Conservation (phyloP, 2,113 vertebrate genomes). For the Egretta garzetta region DNA sequence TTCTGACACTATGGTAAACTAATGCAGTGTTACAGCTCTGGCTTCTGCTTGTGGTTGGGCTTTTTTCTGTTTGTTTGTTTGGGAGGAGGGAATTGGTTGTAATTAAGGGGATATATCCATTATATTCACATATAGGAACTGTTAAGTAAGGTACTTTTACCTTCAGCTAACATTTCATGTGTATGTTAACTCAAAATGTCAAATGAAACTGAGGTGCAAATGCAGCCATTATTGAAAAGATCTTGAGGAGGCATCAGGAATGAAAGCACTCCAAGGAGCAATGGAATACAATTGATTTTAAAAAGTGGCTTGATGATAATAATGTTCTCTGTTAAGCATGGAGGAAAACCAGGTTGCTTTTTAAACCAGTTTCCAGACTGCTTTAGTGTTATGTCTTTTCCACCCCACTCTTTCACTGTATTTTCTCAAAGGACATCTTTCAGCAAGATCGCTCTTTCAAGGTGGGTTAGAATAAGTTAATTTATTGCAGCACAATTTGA, state of each 20-base stretch:
- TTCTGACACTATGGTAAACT: background rate
- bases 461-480: background rate
- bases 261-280: background rate
- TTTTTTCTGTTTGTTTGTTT: background rate
- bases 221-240: background rate
- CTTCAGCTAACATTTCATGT: background rate
- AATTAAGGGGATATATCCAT: background rate
- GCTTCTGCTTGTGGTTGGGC: background rate
- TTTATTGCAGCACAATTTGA: background rate
- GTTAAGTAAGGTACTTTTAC: background rate
- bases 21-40: background rate
- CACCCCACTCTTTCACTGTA: background rate
- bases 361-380: background rate
- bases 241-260: background rate
- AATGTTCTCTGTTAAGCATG: background rate
- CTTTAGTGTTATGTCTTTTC: constrained; percentile 1
- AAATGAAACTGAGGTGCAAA: background rate
- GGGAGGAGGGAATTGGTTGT: background rate
- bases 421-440: background rate
- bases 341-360: background rate
- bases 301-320: background rate
- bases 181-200: background rate
- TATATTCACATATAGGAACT: background rate
- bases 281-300: background rate
- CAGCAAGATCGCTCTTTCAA: background rate